Evolutionary conservation across 2,888 invertebrate genomes (phyloP).

Genomic region (Criorhina ranunculi): DNA sequence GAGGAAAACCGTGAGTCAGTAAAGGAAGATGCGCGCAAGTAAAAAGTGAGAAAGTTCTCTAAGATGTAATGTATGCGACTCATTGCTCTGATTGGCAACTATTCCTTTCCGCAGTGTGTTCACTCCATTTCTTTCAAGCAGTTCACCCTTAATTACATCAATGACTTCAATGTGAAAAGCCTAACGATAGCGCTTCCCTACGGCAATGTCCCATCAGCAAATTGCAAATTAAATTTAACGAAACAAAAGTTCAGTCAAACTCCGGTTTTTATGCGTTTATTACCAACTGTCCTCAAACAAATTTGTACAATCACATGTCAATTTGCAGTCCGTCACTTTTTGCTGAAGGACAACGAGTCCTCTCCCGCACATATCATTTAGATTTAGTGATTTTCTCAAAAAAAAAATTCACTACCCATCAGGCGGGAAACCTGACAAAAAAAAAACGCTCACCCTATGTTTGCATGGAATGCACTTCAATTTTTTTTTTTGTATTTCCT

Average conservation of each 20-base stretch:
- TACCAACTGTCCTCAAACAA: constrained; percentile 75
- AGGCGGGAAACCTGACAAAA: not conserved
- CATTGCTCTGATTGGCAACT: no score
- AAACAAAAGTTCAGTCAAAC: constrained; percentile 7
- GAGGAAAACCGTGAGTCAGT: no score
- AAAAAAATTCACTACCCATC: constrained; percentile 47
- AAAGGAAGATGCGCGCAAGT: no score
- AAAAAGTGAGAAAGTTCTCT: no score
- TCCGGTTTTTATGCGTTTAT: constrained; percentile 60
- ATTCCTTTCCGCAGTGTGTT: no score
- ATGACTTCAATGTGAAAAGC: no score
- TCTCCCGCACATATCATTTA: constrained; percentile 72
- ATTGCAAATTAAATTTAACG: constrained; percentile 49
- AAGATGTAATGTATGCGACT: no score
- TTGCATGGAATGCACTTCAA: not conserved
- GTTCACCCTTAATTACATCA: no score
- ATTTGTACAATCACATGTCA: constrained; percentile 75
- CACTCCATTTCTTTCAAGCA: no score
- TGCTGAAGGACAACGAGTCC: constrained; percentile 2
- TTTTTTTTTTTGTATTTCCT: constrained; percentile 5
- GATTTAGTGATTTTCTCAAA: constrained; percentile 66
- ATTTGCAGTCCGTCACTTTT: constrained; percentile 76
- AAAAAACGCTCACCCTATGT: constrained; percentile 4
- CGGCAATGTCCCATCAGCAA: not conserved
- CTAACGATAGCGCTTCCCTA: no score